Conservation (phyloP, 1,140 invertebrate genomes). For the Eurosta solidaginis region DNA sequence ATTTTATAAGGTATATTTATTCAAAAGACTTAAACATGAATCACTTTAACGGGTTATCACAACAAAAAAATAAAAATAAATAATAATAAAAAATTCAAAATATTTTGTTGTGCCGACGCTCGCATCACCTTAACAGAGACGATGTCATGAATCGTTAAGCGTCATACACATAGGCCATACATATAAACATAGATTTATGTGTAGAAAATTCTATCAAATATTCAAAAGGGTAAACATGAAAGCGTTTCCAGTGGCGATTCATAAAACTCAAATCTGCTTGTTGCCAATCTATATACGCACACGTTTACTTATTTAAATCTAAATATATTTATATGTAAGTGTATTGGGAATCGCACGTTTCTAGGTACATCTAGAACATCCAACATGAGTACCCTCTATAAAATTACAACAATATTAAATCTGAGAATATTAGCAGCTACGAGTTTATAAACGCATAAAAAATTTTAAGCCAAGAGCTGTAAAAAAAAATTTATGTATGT, state of each 20-base stretch:
- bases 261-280: constrained; percentile 10
- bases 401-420: background rate
- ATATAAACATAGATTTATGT: background rate
- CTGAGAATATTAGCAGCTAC: background rate
- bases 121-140: too few species aligned
- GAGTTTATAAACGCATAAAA: background rate
- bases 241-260: background rate
- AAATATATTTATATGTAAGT: background rate
- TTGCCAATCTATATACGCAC: background rate
- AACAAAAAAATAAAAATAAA: background rate
- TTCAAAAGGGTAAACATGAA: background rate
- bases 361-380: background rate
- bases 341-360: too few species aligned
- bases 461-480: constrained; percentile 23
- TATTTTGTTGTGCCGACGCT: too few species aligned
- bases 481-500: too few species aligned
- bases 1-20: too few species aligned
- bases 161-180: background rate
- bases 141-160: too few species aligned
- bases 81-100: too few species aligned
- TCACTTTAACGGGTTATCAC: background rate
- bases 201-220: background rate
- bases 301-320: background rate
- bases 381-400: background rate
- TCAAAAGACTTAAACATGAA: too few species aligned